Percentiles rank a stretch among this genome's conserved stretches.
phyloP scores from a whole-genome alignment of 2,113 vertebrate genomes.

The Eira barbara region DNA sequence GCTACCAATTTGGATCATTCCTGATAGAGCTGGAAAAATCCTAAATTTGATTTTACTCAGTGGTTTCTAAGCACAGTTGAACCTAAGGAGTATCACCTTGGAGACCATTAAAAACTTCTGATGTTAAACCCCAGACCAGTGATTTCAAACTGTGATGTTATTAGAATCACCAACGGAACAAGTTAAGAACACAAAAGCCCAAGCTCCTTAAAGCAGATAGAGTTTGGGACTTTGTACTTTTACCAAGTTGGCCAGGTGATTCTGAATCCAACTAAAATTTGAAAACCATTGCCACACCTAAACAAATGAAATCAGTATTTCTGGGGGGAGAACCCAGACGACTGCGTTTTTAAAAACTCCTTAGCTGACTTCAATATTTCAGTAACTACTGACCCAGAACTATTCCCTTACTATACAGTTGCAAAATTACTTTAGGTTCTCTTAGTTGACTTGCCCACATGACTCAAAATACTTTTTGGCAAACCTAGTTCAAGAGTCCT shows the following conservation, averaged over 20 bases:
- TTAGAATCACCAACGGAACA: background rate
- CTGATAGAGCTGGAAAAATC: background rate
- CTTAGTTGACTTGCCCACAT: background rate
- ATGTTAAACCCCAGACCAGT: background rate
- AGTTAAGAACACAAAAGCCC: background rate
- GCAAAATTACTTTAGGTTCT: background rate
- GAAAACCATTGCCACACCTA: background rate
- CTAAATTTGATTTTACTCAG: background rate
- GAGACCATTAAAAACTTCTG: background rate
- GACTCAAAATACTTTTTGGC: background rate
- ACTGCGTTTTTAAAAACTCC: background rate
- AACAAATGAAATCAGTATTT: slow-evolving; percentile 19
- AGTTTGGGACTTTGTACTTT: background rate
- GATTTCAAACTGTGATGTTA: background rate
- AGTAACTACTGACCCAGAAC: background rate
- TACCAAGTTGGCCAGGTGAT: background rate
- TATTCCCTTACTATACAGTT: background rate
- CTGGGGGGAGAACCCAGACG: background rate
- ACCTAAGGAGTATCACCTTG: background rate
- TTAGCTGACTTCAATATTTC: background rate
- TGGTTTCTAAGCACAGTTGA: background rate
- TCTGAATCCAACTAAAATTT: background rate
- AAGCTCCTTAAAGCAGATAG: background rate
- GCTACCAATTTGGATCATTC: background rate
- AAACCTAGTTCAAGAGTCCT: background rate